Evolutionary conservation across 2,113 vertebrate species (phyloP), one percentile per base, ranked within the genome.

Genomic region (Vombatus ursinus): DNA sequence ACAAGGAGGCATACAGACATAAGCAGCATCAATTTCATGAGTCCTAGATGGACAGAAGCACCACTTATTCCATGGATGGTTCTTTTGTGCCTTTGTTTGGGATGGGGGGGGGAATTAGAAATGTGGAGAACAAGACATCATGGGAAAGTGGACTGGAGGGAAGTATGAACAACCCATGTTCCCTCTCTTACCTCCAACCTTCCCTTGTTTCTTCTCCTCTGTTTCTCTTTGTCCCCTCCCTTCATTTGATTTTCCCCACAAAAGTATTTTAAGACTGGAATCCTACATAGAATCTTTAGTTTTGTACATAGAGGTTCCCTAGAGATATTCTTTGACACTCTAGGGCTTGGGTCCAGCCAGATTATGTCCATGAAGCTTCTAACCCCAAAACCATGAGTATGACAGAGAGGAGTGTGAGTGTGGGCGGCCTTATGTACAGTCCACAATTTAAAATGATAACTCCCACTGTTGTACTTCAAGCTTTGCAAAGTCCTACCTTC

Each of bases 1-100:
- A 44, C n/a, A 77, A 77, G n/a, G 37, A n/a, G 19, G 22, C 68
- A 77, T 77, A 77, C 16, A 77, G 37, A 2, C 14, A n/a, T n/a
- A n/a, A 0, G 4, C 14, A n/a, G 16, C 37, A n/a, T 22, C 6
- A 0, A 22, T 77, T 77, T 77, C 14, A 22, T 0, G 8, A 22
- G 68, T 44, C 68, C 6, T 19, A 77, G 19, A n/a, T 44, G 6
- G 1, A 44, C 37, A 77, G 44, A 77, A 44, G 14, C 68, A n/a
- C n/a, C 31, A n/a, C 0, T 77, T 77, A 22, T 14, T 68, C 14
- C 31, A n/a, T n/a, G 12, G 16, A 77, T 19, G 37, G 0, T 61
- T 61, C 61, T 77, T 19, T n/a, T 16, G 31, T n/a, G 68, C 57
- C 31, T 61, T 61, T 61, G 57, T 12, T 31, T 28, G 31, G 26